A percentile compares a stretch with the other conserved stretches of the same genome.
These are phyloP conservation scores for Kryptolebias ocellatus DNA, from an alignment of 2,797 vertebrate species.

Conservation along the genomic window DNA sequence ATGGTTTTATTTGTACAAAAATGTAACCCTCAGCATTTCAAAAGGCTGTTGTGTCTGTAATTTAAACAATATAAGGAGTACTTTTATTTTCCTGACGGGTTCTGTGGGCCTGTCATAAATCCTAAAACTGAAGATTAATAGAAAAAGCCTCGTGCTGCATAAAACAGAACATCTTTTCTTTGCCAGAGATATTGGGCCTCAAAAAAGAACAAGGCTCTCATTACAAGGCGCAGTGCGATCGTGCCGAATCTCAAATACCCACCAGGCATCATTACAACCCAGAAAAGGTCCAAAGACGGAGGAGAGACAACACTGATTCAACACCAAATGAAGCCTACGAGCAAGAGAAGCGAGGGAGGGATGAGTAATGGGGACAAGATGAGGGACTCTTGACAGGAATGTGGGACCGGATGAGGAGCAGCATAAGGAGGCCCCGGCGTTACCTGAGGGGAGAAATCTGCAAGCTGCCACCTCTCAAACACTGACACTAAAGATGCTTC, in stretches of 20 bases:
- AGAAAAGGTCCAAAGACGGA: conserved; percentile 69
- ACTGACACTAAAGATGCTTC: conserved; percentile 5
- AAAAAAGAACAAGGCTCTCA: conserved; percentile 68
- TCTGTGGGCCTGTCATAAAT: conserved; percentile 33
- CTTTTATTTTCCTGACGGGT: conserved; percentile 42
- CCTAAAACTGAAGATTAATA: not conserved
- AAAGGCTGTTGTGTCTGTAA: conserved; percentile 20
- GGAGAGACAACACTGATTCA: conserved; percentile 73
- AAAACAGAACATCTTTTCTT: conserved; percentile 46
- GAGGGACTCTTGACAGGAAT: conserved; percentile 42
- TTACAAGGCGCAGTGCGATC: conserved; percentile 64
- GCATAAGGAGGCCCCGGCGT: conserved; percentile 20
- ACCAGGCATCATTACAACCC: conserved; percentile 77
- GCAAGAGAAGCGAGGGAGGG: conserved; percentile 40
- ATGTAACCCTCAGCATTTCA: conserved; percentile 39
- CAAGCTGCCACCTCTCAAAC: conserved; percentile 24
- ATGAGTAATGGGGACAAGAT: conserved; percentile 54
- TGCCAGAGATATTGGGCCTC: conserved; percentile 46
- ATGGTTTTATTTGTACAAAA: conserved; percentile 51
- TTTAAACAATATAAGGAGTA: conserved; percentile 5
- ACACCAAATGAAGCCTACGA: conserved; percentile 75
- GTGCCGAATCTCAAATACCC: conserved; percentile 73
- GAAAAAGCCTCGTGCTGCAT: conserved; percentile 34
- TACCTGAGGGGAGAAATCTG: conserved; percentile 13
- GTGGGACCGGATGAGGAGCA: conserved; percentile 45